These are phyloP conservation scores for Nomada ferruginata DNA, from an alignment of 2,888 invertebrate genomes.

Conservation along the genomic window DNA sequence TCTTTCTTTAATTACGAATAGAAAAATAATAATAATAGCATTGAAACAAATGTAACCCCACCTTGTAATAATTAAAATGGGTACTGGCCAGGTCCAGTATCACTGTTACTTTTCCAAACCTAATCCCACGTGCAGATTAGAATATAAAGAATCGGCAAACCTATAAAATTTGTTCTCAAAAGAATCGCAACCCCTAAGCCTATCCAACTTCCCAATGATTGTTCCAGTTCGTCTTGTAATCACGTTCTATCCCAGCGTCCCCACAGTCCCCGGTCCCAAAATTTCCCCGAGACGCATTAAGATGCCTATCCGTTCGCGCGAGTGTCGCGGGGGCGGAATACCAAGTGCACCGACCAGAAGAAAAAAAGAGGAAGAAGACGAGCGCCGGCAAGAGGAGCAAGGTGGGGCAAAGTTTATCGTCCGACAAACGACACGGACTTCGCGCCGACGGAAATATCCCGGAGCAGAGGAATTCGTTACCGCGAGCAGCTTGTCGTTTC, in stretches of 20 bases:
- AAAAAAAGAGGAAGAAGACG: constrained; percentile 17
- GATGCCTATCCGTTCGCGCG: constrained; percentile 28
- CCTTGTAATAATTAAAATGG: too few species aligned
- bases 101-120: too few species aligned
- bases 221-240: constrained; percentile 49
- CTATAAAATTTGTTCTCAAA: neutral
- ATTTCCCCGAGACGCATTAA: constrained; percentile 23
- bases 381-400: neutral
- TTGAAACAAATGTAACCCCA: too few species aligned
- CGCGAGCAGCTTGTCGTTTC: constrained; percentile 12
- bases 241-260: constrained; percentile 25
- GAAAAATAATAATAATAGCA: too few species aligned
- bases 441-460: constrained; percentile 64
- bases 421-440: constrained; percentile 61
- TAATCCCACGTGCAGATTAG: too few species aligned
- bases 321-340: constrained; percentile 35
- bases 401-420: constrained; percentile 60
- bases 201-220: constrained; percentile 31
- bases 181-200: neutral
- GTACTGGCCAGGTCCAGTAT: too few species aligned
- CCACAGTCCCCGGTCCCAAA: constrained; percentile 2
- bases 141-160: constrained; percentile 1
- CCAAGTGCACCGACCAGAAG: constrained; percentile 25
- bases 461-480: constrained; percentile 61
- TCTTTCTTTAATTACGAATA: too few species aligned